Percentiles rank a stretch among this genome's conserved stretches.
Evolutionary conservation across 2,888 invertebrate genomes (phyloP).

Genomic region (Stenodera caucasica): DNA sequence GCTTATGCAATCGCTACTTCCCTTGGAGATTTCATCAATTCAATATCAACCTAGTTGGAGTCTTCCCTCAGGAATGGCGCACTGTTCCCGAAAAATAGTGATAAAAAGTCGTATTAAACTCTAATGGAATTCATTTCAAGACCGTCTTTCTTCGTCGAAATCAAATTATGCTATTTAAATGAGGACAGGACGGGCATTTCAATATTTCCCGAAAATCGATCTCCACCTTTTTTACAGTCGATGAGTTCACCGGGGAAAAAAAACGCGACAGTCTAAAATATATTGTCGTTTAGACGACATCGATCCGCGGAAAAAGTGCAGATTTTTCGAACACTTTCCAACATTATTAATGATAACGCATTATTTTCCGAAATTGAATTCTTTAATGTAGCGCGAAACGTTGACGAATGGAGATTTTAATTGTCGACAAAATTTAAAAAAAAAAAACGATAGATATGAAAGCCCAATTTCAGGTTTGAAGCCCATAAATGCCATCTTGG

Average conservation of each 20-base stretch:
- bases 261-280: no score
- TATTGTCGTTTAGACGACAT: no score
- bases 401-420: neutral
- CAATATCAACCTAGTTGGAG: conserved; percentile 19
- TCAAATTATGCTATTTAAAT: conserved; percentile 35
- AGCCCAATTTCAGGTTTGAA: no score
- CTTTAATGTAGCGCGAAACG: conserved; percentile 27
- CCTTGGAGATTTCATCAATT: conserved; percentile 2
- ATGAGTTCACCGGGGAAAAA: neutral
- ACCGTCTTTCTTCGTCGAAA: conserved; percentile 22
- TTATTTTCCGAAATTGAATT: conserved; percentile 33
- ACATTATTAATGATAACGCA: conserved; percentile 27
- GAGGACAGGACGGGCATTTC: conserved; percentile 24
- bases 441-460: no score
- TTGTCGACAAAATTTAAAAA: neutral
- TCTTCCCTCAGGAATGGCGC: conserved; percentile 1
- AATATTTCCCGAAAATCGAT: conserved; percentile 10
- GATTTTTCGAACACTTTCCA: conserved; percentile 9
- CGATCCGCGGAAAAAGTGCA: neutral
- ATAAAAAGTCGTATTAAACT: conserved; percentile 28
- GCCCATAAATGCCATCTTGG: neutral
- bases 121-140: conserved; percentile 30
- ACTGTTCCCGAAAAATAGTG: conserved; percentile 21
- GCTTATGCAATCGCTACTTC: neutral
- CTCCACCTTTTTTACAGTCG: neutral